phyloP scores from a whole-genome alignment of 64 coral and sea anemone species.

The Dendrophyllia cribrosa region DNA sequence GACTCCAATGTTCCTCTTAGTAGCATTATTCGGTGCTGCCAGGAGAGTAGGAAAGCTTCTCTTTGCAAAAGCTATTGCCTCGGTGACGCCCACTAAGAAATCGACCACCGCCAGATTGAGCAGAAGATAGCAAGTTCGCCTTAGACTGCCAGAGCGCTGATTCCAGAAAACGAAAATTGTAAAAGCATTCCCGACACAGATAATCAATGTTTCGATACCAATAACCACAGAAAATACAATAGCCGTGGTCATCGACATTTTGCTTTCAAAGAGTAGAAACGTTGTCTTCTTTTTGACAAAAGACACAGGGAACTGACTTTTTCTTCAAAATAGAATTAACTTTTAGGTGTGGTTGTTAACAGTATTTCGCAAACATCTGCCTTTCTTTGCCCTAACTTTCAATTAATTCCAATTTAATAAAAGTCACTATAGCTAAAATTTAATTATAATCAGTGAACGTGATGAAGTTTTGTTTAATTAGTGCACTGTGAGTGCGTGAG shows the following conservation, averaged over 20 bases:
- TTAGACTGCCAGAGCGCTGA: background rate
- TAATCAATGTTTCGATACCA: background rate
- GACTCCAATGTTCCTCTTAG: background rate
- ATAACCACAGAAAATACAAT: background rate
- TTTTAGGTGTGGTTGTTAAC: too few relatives aligned
- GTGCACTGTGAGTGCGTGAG: too few relatives aligned
- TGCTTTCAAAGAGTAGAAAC: background rate
- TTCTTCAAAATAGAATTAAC: background rate
- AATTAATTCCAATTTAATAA: too few relatives aligned
- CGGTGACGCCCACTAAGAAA: background rate
- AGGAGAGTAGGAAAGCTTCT: background rate
- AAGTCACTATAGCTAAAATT: too few relatives aligned
- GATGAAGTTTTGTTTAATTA: too few relatives aligned
- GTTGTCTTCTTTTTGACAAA: too few relatives aligned
- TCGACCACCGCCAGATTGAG: background rate
- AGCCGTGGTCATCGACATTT: background rate
- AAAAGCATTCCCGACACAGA: conserved; percentile 11
- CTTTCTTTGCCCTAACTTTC: too few relatives aligned
- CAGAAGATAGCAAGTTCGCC: background rate
- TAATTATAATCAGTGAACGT: too few relatives aligned
- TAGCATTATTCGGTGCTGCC: background rate
- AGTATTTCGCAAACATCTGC: too few relatives aligned
- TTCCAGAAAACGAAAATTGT: conserved; percentile 6
- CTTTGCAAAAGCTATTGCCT: background rate
- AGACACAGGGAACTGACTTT: background rate